Conservation (phyloP, 2,797 vertebrate genomes). For the Siniperca undulata region DNA sequence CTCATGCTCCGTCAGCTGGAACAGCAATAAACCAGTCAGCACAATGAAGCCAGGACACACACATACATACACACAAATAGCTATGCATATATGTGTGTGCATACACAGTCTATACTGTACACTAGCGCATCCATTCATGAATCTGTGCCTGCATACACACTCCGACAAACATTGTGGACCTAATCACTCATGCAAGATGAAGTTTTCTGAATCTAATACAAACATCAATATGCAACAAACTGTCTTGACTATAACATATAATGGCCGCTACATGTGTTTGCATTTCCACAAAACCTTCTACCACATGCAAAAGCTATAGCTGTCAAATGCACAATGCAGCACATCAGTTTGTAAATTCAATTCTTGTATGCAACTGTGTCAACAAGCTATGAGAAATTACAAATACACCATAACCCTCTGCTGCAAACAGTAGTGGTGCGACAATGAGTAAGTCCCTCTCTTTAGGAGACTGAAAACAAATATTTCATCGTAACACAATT, state of each 20-base stretch:
- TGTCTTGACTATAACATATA: background rate
- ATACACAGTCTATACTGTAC: conserved; percentile 5
- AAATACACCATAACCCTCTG: background rate
- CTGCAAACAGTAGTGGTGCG: background rate
- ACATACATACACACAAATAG: conserved; percentile 16
- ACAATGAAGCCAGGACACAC: conserved; percentile 54
- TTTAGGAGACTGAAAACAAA: background rate
- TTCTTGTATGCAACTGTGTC: background rate
- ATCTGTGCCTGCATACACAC: conserved; percentile 7
- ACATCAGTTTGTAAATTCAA: background rate
- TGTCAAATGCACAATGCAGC: background rate
- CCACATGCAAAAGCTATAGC: background rate
- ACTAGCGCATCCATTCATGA: conserved; percentile 23
- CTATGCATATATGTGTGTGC: conserved; percentile 30
- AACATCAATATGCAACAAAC: conserved; percentile 32
- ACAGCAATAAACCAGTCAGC: conserved; percentile 78
- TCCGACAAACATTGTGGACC: conserved; percentile 20
- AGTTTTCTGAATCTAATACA: conserved; percentile 17
- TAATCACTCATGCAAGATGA: conserved; percentile 31
- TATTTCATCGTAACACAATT: background rate
- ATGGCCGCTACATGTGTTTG: conserved; percentile 8
- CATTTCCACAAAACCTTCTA: background rate
- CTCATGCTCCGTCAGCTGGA: conserved; percentile 78
- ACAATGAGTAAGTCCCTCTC: background rate
- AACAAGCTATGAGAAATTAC: background rate